Base-by-base conservation (phyloP, 2,113 vertebrate species). In the Carassius auratus region DNA sequence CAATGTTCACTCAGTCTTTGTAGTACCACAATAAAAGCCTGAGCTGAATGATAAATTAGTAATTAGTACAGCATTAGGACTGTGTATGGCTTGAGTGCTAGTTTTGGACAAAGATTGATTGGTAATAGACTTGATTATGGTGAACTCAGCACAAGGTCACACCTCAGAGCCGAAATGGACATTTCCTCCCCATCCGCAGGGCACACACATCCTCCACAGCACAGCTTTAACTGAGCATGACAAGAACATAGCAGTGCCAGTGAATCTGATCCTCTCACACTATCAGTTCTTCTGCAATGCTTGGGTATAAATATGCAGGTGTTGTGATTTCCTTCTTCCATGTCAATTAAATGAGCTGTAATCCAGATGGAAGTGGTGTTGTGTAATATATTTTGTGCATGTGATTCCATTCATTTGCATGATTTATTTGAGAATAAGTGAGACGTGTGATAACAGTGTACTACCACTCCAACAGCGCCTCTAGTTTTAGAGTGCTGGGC, bases 401-500 rank as follows among this genome's bases (percentile, higher is more conserved):
- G 50, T 82, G 84, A 80, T 86, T 90, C 66, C 86, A 62, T 12
- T 38, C 86, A 62, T 9, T 38, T 79, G 73, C 73, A 76, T 76
- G 48, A 45, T 73, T 14, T 48, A 79, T 68, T 59, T 66, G 50
- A 30, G 59, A 61, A 36, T 9, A 77, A 61, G 52, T 61, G 76
- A 81, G 42, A 81, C 8, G 21, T 68, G 77, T 45, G 5, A 50
- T 61, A 61, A 10, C 19, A 64, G 36, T 17, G 84, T 48, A 52
- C 81, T 33, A 64, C 26, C 76, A 73, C 61, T 42, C 42, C 17
- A 33, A 23, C 74, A 74, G 21, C 26, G 14, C 9, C 45, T 36
- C 23, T 71, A 23, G 30, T n/a, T 59, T 19, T 9, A 68, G 30
- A 62, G 50, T 77, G 78, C 61, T 12, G 36, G 75, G 36, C 59